phyloP scores from a whole-genome alignment of 2,888 invertebrate species.

The Eupithecia abbreviata region DNA sequence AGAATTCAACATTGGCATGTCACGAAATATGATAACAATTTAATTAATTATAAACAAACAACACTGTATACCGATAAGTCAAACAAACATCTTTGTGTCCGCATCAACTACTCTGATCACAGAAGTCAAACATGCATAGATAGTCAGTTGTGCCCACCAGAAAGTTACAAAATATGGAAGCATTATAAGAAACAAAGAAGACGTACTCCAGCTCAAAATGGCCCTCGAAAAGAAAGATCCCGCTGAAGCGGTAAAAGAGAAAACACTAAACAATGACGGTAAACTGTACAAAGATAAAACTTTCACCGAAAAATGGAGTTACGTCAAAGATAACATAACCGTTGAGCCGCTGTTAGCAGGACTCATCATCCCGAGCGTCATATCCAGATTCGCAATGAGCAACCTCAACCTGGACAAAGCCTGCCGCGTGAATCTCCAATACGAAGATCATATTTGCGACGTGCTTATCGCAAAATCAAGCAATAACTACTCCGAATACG shows the following conservation, averaged over 20 bases:
- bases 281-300: conserved; percentile 62
- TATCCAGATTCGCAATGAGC: conserved; percentile 87
- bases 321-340: conserved; percentile 84
- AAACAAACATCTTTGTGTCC: conserved; percentile 63
- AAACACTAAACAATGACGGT: conserved; percentile 64
- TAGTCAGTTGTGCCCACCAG: conserved; percentile 52
- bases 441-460: conserved; percentile 69
- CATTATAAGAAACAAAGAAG: conserved; percentile 42
- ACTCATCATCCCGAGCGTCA: conserved; percentile 86
- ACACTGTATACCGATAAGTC: conserved; percentile 64
- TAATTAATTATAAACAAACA: conserved; percentile 76
- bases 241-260: conserved; percentile 67
- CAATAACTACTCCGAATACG: conserved; percentile 85
- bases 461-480: conserved; percentile 66
- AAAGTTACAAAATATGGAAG: conserved; percentile 63
- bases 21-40: conserved; percentile 40
- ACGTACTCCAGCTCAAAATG: conserved; percentile 55
- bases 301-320: conserved; percentile 63
- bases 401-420: conserved; percentile 79
- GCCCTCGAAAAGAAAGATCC: conserved; percentile 62
- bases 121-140: conserved; percentile 54
- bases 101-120: not conserved
- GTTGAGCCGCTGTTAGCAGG: conserved; percentile 89
- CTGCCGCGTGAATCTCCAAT: conserved; percentile 70
- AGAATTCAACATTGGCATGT: not conserved